Base-by-base conservation (phyloP, 2,797 vertebrate species). In the Scarus forsteni region DNA sequence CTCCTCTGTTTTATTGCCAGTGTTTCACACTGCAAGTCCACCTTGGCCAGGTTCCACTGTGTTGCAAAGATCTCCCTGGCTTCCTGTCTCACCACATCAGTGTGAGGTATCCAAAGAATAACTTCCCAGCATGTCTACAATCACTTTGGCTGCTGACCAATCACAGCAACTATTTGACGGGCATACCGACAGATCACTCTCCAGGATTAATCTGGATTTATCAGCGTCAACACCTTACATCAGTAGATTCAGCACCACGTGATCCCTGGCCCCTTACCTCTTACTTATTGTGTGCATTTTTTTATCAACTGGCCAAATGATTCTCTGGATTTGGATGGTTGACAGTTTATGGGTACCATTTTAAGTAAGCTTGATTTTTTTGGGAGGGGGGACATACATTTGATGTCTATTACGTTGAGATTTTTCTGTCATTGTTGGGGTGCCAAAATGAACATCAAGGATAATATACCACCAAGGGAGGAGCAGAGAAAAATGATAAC, bases 21-120 rank as follows among this genome's bases (percentile, higher is more conserved):
- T 43, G 60, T 73, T 83, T 91, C 75, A 46, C 70, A 72, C 74
- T 66, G 60, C 42, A 70, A 70, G 64, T 79, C 67, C 66, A 66
- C 61, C 35, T 73, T 90, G 88, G 85, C 79, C 71, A 36, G 38
- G 50, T 57, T 88, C 84, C 89, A 89, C 56, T 79, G 75, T 89
- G 84, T 88, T 85, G 75, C 68, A 74, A 66, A 60, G 63, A 66
- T 73, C 77, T 79, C 65, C 68, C 68, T 65, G 73, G 70, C 70
- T 66, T 75, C 66, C 73, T 78, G 82, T 85, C 79, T 83, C 66
- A 40, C 58, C 73, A 62, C 72, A 84, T 84, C 77, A 82, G 59
- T 52, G 66, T 52, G 61, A 71, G 45, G 52, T 74, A 67, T 69
- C 79, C 69, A 79, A 67, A 87, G 79, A 73, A 81, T 45, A 82